A percentile compares a stretch with the other conserved stretches of the same genome.
Evolutionary conservation across 2,888 invertebrate species (phyloP).

Genomic region (Acleris holmiana): DNA sequence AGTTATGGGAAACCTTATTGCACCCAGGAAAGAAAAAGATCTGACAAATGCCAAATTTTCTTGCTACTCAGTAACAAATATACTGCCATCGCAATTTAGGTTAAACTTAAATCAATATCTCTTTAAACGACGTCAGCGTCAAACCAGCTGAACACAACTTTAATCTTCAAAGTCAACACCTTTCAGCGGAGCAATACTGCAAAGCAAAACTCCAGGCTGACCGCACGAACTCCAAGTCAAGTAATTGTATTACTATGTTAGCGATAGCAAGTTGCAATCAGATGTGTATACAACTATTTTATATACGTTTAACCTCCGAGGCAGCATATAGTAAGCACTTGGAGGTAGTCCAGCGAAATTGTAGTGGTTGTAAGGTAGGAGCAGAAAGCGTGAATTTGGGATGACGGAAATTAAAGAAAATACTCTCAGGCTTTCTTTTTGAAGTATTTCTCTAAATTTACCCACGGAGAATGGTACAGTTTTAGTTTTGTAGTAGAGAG

Average conservation of each 20-base stretch:
- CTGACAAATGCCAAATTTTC: too few relatives aligned
- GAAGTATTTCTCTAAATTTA: too few relatives aligned
- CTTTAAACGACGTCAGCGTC: neutral
- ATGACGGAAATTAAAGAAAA: too few relatives aligned
- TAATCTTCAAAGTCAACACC: neutral
- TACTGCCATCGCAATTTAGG: too few relatives aligned
- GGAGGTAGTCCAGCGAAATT: constrained; percentile 68
- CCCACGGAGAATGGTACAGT: too few relatives aligned
- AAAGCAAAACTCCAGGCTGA: neutral
- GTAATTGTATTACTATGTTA: constrained; percentile 36
- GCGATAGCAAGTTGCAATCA: constrained; percentile 64
- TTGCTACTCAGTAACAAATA: too few relatives aligned
- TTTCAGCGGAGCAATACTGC: neutral
- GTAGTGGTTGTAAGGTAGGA: constrained; percentile 7
- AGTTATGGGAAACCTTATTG: too few relatives aligned
- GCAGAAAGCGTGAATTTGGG: constrained; percentile 37
- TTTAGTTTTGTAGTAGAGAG: too few relatives aligned
- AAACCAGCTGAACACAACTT: too few relatives aligned
- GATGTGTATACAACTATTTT: constrained; percentile 72
- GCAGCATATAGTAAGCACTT: constrained; percentile 63
- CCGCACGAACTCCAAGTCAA: constrained; percentile 13
- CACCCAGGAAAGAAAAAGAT: too few relatives aligned
- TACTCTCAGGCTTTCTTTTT: too few relatives aligned
- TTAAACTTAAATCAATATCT: neutral
- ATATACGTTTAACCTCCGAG: constrained; percentile 70